phyloP scores from a whole-genome alignment of 2,797 vertebrate species.

The Xenops minutus region DNA sequence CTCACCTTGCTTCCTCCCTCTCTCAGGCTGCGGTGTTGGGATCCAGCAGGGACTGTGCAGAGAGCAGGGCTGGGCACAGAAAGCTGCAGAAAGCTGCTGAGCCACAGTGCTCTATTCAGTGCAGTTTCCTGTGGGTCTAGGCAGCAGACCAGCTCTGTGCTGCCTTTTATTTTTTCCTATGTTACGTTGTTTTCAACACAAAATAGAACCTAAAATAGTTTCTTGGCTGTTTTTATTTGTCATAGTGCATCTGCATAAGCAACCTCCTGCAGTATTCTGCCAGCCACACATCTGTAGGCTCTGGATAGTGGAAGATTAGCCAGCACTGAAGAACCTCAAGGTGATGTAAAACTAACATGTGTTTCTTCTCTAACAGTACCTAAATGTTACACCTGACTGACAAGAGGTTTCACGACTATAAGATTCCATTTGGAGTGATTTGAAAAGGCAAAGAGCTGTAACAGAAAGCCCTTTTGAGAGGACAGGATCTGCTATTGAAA shows the following conservation, averaged over 20 bases:
- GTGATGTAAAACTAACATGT: background rate
- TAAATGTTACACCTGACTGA: background rate
- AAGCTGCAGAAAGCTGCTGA: background rate
- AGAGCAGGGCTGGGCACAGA: background rate
- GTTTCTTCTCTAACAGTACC: background rate
- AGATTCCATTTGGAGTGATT: background rate
- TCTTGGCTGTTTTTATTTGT: background rate
- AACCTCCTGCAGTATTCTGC: background rate
- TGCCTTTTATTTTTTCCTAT: fast-evolving
- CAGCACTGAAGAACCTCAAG: background rate
- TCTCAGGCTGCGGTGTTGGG: background rate
- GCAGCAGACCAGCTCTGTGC: background rate
- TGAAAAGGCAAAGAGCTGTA: background rate
- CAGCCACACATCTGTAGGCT: background rate
- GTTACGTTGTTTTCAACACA: background rate
- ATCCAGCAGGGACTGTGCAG: background rate
- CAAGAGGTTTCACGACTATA: background rate
- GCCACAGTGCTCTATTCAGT: background rate
- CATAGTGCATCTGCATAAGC: background rate
- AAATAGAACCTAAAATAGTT: background rate
- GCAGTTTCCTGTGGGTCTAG: background rate
- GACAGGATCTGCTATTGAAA: background rate
- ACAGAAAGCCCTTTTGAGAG: background rate
- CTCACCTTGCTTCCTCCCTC: background rate
- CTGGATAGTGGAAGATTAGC: background rate